Percentiles rank a stretch among this genome's conserved stretches.
phyloP scores from a whole-genome alignment of 2,888 invertebrate genomes.

The Lasioglossum pauxillum region DNA sequence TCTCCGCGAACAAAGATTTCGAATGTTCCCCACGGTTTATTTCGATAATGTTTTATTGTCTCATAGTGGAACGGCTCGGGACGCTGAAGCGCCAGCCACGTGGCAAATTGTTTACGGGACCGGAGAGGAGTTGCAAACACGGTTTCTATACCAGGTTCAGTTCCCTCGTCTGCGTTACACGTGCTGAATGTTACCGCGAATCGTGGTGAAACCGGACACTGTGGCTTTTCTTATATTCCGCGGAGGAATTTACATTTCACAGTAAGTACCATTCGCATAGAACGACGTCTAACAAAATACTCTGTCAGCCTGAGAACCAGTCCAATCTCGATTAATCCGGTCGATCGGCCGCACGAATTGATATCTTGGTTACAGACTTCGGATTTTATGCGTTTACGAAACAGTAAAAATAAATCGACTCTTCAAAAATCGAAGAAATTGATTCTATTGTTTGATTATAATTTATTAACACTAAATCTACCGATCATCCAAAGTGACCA shows the following conservation, averaged over 20 bases:
- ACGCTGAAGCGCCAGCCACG: background rate
- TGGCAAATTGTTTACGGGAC: slow-evolving; percentile 1
- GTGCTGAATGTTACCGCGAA: background rate
- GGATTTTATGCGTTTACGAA: no score
- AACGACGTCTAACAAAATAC: background rate
- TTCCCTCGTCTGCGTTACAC: background rate
- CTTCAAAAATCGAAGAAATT: no score
- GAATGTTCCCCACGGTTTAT: background rate
- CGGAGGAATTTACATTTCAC: background rate
- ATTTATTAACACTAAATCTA: no score
- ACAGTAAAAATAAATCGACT: no score
- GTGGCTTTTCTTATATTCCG: background rate
- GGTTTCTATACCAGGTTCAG: background rate
- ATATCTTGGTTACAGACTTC: background rate
- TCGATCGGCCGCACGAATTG: background rate
- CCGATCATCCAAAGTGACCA: no score
- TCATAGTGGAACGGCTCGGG: background rate
- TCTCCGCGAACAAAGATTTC: background rate
- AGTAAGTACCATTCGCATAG: background rate
- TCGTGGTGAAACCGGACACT: background rate
- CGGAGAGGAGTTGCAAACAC: slow-evolving; percentile 12
- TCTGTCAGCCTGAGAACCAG: background rate
- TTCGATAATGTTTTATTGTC: slow-evolving; percentile 22
- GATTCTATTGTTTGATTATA: no score
- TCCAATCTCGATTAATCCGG: background rate